These are phyloP conservation scores for Catostomus latipinnis DNA, from an alignment of 2,797 vertebrate genomes.

Conservation along the genomic window DNA sequence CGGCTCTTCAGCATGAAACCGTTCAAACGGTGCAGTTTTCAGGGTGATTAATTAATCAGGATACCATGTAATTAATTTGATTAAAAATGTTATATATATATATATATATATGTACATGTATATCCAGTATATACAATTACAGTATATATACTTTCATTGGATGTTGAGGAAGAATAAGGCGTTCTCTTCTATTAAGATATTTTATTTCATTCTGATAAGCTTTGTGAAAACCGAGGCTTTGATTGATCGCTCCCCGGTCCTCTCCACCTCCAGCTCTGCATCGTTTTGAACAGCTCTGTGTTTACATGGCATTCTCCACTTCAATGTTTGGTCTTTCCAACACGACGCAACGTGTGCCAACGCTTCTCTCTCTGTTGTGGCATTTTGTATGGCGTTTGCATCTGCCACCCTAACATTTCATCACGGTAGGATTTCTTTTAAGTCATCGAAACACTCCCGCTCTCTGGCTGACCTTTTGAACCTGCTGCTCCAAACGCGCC, in stretches of 20 bases:
- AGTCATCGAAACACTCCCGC: slow-evolving; percentile 70
- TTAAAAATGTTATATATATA: too few species aligned
- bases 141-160: slow-evolving; percentile 30
- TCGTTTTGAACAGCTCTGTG: slow-evolving; percentile 40
- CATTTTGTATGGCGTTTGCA: slow-evolving; percentile 46
- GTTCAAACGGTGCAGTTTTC: too few species aligned
- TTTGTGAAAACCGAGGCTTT: slow-evolving; percentile 47
- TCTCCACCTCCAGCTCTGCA: slow-evolving; percentile 2
- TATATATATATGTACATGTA: too few species aligned
- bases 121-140: slow-evolving; percentile 70
- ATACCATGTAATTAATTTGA: too few species aligned
- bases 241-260: slow-evolving; percentile 44
- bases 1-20: too few species aligned
- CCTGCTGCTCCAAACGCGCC: slow-evolving; percentile 71
- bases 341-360: slow-evolving; percentile 35
- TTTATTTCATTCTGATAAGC: slow-evolving; percentile 49
- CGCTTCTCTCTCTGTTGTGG: slow-evolving; percentile 54
- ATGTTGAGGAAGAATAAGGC: slow-evolving; percentile 8
- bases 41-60: too few species aligned
- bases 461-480: slow-evolving; percentile 79
- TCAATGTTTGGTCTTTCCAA: slow-evolving; percentile 57
- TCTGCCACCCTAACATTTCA: slow-evolving; percentile 73
- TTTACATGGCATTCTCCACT: slow-evolving; percentile 55
- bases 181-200: slow-evolving; percentile 5
- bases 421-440: slow-evolving; percentile 75